A percentile compares a stretch with the other conserved stretches of the same genome.
These are phyloP conservation scores for Petrophora chlorosata DNA, from an alignment of 2,888 invertebrate species.

Conservation along the genomic window DNA sequence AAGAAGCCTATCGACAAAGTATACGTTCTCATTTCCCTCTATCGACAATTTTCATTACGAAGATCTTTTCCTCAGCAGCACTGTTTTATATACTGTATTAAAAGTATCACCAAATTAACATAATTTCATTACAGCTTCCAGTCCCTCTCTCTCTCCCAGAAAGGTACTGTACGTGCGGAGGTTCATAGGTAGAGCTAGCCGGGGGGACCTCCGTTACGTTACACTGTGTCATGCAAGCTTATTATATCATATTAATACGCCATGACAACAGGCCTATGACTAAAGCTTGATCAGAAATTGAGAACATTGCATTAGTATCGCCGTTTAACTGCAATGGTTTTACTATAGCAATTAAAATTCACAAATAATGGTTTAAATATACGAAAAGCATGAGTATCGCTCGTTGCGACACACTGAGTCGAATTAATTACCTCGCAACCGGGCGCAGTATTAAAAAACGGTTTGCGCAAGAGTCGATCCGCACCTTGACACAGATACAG, in stretches of 20 bases:
- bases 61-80: too few relatives aligned
- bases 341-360: constrained; percentile 1
- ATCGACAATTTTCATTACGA: too few relatives aligned
- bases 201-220: too few relatives aligned
- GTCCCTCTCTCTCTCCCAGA: too few relatives aligned
- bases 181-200: too few relatives aligned
- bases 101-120: too few relatives aligned
- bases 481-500: constrained; percentile 81
- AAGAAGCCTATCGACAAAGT: too few relatives aligned
- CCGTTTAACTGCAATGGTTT: background rate
- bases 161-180: too few relatives aligned
- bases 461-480: constrained; percentile 81
- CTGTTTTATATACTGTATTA: too few relatives aligned
- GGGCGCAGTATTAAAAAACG: constrained; percentile 80
- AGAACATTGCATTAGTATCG: background rate
- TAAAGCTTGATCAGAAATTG: constrained; percentile 19
- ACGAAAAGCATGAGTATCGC: constrained; percentile 72
- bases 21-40: too few relatives aligned
- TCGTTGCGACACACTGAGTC: constrained; percentile 79
- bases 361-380: constrained; percentile 47
- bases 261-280: constrained; percentile 37
- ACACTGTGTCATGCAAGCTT: constrained; percentile 2
- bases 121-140: too few relatives aligned
- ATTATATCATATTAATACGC: constrained; percentile 19
- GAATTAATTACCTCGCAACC: constrained; percentile 83